These are phyloP conservation scores for Meiosimyza decipiens DNA, from an alignment of 2,888 invertebrate genomes.

Conservation along the genomic window DNA sequence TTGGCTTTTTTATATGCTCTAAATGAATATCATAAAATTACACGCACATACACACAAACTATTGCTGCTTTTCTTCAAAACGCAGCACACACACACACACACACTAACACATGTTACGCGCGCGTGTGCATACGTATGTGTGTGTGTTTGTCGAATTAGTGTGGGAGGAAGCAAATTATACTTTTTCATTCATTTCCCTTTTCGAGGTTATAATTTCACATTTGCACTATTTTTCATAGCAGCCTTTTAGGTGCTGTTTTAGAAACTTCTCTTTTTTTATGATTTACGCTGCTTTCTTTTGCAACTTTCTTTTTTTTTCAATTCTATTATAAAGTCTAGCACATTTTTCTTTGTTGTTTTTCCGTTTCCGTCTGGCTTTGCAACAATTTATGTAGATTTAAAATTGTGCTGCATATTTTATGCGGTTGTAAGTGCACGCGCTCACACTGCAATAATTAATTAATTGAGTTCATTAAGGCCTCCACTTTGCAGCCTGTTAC, in stretches of 20 bases:
- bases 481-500: not conserved
- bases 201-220: constrained; percentile 18
- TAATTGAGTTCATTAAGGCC: constrained; percentile 26
- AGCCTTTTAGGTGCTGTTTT: constrained; percentile 44
- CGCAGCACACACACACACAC: constrained; percentile 17
- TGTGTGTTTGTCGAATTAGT: constrained; percentile 22
- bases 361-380: constrained; percentile 11
- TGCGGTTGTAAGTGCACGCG: not conserved
- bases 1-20: constrained; percentile 54
- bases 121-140: too few relatives aligned
- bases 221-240: constrained; percentile 36
- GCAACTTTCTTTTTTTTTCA: not conserved
- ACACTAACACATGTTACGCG: constrained; percentile 24
- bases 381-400: not conserved
- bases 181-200: constrained; percentile 58
- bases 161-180: constrained; percentile 46
- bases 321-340: not conserved
- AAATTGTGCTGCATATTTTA: constrained; percentile 8
- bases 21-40: constrained; percentile 44
- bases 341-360: constrained; percentile 22
- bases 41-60: constrained; percentile 34
- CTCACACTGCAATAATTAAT: constrained; percentile 21
- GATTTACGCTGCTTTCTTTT: too few relatives aligned
- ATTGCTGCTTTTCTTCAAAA: not conserved
- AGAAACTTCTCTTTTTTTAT: constrained; percentile 25